These are phyloP conservation scores for Lasioglossum calceatum DNA, from an alignment of 2,888 invertebrate genomes.

Conservation along the genomic window DNA sequence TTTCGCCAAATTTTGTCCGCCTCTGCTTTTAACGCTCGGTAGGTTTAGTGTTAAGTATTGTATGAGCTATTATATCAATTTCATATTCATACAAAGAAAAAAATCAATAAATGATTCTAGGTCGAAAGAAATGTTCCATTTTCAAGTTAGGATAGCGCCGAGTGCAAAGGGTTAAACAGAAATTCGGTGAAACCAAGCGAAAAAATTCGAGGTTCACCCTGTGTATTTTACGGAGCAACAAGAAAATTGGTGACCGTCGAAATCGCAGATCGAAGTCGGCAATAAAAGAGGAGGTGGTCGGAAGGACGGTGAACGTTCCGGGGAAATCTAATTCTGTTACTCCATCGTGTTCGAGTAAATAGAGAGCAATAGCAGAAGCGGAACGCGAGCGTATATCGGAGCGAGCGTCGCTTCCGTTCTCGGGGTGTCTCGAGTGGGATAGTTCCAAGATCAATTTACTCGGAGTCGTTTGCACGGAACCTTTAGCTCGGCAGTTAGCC, in stretches of 20 bases:
- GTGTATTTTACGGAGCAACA: too few species aligned
- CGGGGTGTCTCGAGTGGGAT: constrained; percentile 13
- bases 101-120: too few species aligned
- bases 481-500: constrained; percentile 51
- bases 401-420: constrained; percentile 16
- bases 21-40: too few species aligned
- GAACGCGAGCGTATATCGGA: constrained; percentile 12
- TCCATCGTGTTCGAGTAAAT: constrained; percentile 9
- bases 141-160: too few species aligned
- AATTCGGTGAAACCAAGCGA: too few species aligned
- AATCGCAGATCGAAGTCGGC: background rate
- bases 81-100: too few species aligned
- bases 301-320: background rate
- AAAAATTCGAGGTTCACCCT: too few species aligned
- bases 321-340: constrained; percentile 3
- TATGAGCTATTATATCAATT: too few species aligned
- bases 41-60: too few species aligned
- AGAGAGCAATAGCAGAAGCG: background rate
- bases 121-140: too few species aligned
- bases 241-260: background rate
- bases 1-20: too few species aligned
- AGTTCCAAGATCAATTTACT: constrained; percentile 56
- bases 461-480: constrained; percentile 49
- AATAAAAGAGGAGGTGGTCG: background rate
- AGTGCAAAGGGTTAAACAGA: too few species aligned